phyloP scores from a whole-genome alignment of 2,888 invertebrate genomes.

The Sepioteuthis lessoniana region DNA sequence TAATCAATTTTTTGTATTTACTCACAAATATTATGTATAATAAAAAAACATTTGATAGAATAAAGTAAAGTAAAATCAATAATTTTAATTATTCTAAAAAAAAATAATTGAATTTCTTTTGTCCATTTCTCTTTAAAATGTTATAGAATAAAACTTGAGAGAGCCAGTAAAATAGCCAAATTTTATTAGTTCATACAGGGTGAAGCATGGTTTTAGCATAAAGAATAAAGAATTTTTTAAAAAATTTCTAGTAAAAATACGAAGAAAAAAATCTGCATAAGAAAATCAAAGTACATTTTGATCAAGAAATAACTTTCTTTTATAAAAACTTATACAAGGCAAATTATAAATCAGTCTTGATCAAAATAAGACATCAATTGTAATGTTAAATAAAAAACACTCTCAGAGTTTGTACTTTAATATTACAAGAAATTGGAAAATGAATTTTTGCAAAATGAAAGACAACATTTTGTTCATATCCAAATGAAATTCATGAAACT shows the following conservation, averaged over 20 bases:
- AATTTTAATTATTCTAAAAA: no score
- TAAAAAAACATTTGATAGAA: no score
- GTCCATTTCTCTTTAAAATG: not conserved
- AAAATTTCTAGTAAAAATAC: not conserved
- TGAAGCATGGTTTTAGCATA: not conserved
- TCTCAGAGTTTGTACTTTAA: not conserved
- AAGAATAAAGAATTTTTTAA: no score
- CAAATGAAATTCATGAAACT: not conserved
- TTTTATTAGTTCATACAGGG: not conserved
- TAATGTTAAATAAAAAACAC: not conserved
- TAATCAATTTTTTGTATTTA: no score
- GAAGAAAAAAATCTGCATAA: not conserved
- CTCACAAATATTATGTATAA: no score
- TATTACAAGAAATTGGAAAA: not conserved
- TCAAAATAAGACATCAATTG: not conserved
- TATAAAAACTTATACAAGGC: not conserved
- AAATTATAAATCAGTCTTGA: not conserved
- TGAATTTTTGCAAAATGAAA: not conserved
- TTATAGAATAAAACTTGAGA: not conserved
- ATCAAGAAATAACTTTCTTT: not conserved
- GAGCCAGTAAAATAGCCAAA: not conserved
- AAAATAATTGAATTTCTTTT: no score
- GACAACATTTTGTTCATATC: not conserved
- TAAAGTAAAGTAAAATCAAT: no score
- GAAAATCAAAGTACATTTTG: not conserved